Conservation (phyloP, 2,888 invertebrate species). For the Dendrolimus pini region DNA sequence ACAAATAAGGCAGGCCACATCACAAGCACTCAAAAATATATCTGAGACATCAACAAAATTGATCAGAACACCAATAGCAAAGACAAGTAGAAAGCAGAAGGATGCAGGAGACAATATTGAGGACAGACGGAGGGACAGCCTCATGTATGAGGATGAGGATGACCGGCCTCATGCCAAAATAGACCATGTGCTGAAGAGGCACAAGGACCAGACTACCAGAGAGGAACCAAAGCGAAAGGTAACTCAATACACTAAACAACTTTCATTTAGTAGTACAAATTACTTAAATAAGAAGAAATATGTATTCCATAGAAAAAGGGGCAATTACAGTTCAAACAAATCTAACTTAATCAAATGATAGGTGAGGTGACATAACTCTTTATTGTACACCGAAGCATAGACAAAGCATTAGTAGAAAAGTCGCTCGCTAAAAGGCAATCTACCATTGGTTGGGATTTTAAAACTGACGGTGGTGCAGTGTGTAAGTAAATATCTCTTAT, state of each 20-base stretch:
- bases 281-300: too few relatives aligned
- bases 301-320: too few relatives aligned
- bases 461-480: too few relatives aligned
- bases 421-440: too few relatives aligned
- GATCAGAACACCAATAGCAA: constrained; percentile 37
- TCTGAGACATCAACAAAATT: constrained; percentile 40
- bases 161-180: constrained; percentile 49
- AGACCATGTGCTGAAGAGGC: constrained; percentile 51
- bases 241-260: background rate
- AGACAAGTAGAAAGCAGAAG: constrained; percentile 12
- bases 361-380: too few relatives aligned
- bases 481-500: too few relatives aligned
- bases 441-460: too few relatives aligned
- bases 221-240: constrained; percentile 5
- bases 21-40: constrained; percentile 49
- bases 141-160: constrained; percentile 69
- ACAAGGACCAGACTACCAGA: constrained; percentile 29
- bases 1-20: constrained; percentile 58
- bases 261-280: too few relatives aligned
- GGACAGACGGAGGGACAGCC: constrained; percentile 43
- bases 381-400: too few relatives aligned
- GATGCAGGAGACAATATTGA: constrained; percentile 5
- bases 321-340: too few relatives aligned
- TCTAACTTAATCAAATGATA: too few relatives aligned
- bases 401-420: too few relatives aligned